Percentiles rank a stretch among this genome's conserved stretches.
Conservation (phyloP, 2,888 invertebrate species). For the Fissipunctia ypsillon region DNA sequence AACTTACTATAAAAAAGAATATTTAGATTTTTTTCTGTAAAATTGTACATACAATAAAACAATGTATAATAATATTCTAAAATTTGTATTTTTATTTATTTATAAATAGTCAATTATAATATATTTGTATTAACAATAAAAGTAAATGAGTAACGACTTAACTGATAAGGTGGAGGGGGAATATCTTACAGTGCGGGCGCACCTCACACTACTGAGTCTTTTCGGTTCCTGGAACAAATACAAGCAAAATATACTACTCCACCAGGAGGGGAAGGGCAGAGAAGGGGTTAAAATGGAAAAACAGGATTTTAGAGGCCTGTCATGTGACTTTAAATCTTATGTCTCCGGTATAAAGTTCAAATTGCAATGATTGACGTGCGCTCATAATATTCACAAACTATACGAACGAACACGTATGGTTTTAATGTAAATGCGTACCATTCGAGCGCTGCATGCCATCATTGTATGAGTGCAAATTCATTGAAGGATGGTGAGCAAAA, state of each 20-base stretch:
- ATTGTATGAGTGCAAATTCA: not conserved
- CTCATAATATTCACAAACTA: not conserved
- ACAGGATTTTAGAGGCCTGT: too few relatives aligned
- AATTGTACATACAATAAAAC: conserved; percentile 53
- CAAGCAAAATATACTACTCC: not conserved
- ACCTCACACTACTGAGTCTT: conserved; percentile 89
- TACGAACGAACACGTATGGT: not conserved
- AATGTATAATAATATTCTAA: conserved; percentile 77
- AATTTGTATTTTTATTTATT: conserved; percentile 87
- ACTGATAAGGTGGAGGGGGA: conserved; percentile 78
- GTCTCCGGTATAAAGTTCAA: too few relatives aligned
- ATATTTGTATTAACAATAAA: conserved; percentile 86
- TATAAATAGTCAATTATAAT: conserved; percentile 89
- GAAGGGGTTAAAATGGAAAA: too few relatives aligned
- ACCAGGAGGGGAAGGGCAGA: too few relatives aligned
- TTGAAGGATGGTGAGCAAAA: not conserved
- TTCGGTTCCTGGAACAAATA: conserved; percentile 87
- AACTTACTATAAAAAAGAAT: too few relatives aligned
- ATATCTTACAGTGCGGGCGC: conserved; percentile 71
- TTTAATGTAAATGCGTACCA: not conserved
- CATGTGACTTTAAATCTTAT: too few relatives aligned
- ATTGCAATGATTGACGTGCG: not conserved
- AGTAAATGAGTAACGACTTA: conserved; percentile 88
- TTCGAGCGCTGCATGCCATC: not conserved
- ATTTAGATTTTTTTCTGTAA: conserved; percentile 27